A percentile compares a stretch with the other conserved stretches of the same genome.
These are phyloP conservation scores for Drosophila borealis DNA, from an alignment of 2,888 invertebrate genomes.

Conservation along the genomic window DNA sequence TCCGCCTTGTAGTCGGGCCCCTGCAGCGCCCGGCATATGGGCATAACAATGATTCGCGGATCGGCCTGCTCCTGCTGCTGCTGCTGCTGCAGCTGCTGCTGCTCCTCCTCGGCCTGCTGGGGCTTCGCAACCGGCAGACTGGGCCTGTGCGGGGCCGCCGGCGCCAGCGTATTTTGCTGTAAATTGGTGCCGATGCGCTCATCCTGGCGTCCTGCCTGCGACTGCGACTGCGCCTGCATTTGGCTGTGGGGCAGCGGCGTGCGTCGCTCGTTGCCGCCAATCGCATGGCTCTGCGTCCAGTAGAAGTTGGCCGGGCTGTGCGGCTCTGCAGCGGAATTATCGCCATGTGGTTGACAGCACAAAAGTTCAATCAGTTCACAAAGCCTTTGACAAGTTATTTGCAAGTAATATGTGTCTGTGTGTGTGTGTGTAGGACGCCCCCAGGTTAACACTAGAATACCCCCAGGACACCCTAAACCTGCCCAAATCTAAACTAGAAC, in stretches of 20 bases:
- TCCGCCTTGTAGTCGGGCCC: constrained; percentile 82
- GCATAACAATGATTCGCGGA: constrained; percentile 83
- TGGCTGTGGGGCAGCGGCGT: constrained; percentile 86
- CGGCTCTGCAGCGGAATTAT: constrained; percentile 72
- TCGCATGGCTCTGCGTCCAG: constrained; percentile 91
- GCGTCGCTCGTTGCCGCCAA: constrained; percentile 86
- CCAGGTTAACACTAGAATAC: background rate
- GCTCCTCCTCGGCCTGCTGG: constrained; percentile 37
- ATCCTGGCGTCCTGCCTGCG: constrained; percentile 63
- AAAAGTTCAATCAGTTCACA: constrained; percentile 67
- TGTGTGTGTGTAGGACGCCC: background rate
- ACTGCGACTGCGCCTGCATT: constrained; percentile 77
- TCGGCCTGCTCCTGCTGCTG: constrained; percentile 60
- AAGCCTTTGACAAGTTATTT: constrained; percentile 40
- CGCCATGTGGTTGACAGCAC: constrained; percentile 31
- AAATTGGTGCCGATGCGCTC: constrained; percentile 85
- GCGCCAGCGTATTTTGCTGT: constrained; percentile 87
- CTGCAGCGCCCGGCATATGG: constrained; percentile 83
- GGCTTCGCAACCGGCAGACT: constrained; percentile 85
- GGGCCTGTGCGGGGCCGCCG: constrained; percentile 86
- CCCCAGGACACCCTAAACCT: background rate
- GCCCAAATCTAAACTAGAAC: background rate
- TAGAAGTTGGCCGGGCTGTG: constrained; percentile 86
- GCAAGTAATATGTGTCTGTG: constrained; percentile 7
- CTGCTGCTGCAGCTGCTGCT: constrained; percentile 18